A percentile compares a stretch with the other conserved stretches of the same genome.
Evolutionary conservation across 2,888 invertebrate genomes (phyloP).

Genomic region (Tinea trinotella): DNA sequence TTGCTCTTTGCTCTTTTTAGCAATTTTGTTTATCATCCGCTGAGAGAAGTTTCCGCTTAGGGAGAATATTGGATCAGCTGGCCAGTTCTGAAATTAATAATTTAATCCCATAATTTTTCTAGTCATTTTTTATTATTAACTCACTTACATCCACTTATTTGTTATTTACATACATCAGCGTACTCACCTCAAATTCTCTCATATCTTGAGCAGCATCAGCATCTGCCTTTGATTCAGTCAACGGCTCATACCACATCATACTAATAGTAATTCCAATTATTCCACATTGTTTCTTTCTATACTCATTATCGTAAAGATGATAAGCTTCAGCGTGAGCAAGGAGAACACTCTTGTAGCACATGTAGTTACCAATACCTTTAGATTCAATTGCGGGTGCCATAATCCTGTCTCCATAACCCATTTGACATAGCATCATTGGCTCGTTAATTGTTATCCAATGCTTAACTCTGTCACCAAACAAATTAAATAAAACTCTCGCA

Average conservation of each 20-base stretch:
- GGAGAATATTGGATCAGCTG: constrained; percentile 60
- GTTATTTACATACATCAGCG: not conserved
- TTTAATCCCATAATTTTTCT: not conserved
- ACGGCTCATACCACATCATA: constrained; percentile 48
- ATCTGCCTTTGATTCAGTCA: constrained; percentile 45
- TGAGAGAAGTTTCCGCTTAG: constrained; percentile 69
- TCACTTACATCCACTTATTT: not conserved
- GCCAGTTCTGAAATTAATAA: not conserved
- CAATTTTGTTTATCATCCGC: constrained; percentile 63
- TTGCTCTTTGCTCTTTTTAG: constrained; percentile 56
- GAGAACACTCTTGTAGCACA: constrained; percentile 55
- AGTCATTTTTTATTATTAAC: no score
- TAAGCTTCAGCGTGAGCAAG: constrained; percentile 67
- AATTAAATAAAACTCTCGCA: constrained; percentile 44
- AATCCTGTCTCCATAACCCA: constrained; percentile 47
- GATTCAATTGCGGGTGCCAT: constrained; percentile 39
- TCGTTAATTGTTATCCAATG: constrained; percentile 74
- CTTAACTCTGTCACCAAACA: constrained; percentile 59
- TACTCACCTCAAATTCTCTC: constrained; percentile 56
- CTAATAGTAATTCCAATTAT: constrained; percentile 26
- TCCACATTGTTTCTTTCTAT: constrained; percentile 32
- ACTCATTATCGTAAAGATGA: constrained; percentile 43
- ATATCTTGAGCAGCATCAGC: constrained; percentile 55
- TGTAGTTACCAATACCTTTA: constrained; percentile 52
- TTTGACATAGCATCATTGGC: constrained; percentile 42